phyloP scores from a whole-genome alignment of 2,888 invertebrate genomes.

The Thelaira solivaga region DNA sequence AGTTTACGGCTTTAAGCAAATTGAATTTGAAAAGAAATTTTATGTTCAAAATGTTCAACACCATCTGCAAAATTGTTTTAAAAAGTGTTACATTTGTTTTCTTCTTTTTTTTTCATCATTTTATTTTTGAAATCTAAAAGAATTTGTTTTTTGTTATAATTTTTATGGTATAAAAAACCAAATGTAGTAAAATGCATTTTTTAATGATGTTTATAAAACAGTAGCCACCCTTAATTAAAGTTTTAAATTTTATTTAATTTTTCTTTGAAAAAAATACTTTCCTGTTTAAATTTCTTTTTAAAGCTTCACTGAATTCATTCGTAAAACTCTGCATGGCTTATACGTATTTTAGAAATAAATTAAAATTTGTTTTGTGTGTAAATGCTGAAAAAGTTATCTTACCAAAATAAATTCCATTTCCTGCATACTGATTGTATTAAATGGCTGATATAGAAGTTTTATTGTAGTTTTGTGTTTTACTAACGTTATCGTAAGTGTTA shows the following conservation, averaged over 20 bases:
- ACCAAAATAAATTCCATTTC: conserved; percentile 16
- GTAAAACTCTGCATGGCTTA: too few species aligned
- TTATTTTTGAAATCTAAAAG: background rate
- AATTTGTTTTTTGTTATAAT: too few species aligned
- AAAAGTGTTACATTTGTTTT: background rate
- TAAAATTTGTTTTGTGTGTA: background rate
- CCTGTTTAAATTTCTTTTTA: too few species aligned
- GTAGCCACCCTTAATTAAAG: too few species aligned
- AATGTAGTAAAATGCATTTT: too few species aligned
- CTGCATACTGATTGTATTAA: background rate
- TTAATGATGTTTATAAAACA: too few species aligned
- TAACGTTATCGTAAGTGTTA: conserved; percentile 3
- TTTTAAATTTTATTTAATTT: too few species aligned
- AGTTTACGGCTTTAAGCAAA: conserved; percentile 35
- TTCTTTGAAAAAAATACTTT: too few species aligned
- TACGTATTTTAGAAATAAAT: background rate
- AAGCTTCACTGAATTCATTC: too few species aligned
- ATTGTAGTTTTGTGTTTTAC: conserved; percentile 7
- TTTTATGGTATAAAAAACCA: too few species aligned
- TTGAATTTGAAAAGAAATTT: conserved; percentile 37
- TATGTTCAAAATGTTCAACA: conserved; percentile 25
- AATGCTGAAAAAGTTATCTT: background rate
- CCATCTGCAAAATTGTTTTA: conserved; percentile 10
- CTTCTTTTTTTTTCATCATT: background rate
- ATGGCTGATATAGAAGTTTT: background rate